A percentile compares a stretch with the other conserved stretches of the same genome.
Conservation (phyloP, 2,888 invertebrate species). For the Metopia argyrocephala region DNA sequence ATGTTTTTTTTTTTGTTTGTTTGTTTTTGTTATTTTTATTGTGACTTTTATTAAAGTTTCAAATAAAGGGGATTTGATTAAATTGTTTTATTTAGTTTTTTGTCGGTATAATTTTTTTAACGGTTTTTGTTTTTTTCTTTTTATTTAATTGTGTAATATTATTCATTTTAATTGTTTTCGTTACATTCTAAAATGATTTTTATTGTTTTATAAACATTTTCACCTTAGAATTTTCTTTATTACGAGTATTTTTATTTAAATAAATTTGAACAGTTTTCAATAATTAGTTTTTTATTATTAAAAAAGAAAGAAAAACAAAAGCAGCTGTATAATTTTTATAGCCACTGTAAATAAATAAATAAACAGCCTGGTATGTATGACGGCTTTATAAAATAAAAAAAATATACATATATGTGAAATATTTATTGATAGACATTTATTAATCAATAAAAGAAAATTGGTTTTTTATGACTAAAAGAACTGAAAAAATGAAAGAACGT, state of each 20-base stretch:
- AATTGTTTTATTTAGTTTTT: slow-evolving; percentile 41
- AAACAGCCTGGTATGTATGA: too few relatives aligned
- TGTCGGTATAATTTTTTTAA: slow-evolving; percentile 24
- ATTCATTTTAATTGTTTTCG: slow-evolving; percentile 7
- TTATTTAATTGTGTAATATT: slow-evolving; percentile 53
- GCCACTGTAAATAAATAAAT: too few relatives aligned
- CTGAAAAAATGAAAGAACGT: too few relatives aligned
- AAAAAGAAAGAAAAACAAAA: too few relatives aligned
- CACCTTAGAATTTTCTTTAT: slow-evolving; percentile 25
- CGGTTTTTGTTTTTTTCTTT: slow-evolving; percentile 39
- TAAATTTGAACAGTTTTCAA: slow-evolving; percentile 44
- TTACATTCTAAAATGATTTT: slow-evolving; percentile 26
- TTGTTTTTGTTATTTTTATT: slow-evolving; percentile 28
- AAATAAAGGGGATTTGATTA: slow-evolving; percentile 62
- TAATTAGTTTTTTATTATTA: slow-evolving; percentile 21
- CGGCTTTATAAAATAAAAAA: too few relatives aligned
- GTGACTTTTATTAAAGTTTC: slow-evolving; percentile 47
- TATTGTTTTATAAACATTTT: slow-evolving; percentile 51
- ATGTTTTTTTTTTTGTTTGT: slow-evolving; percentile 29
- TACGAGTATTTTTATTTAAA: slow-evolving; percentile 9
- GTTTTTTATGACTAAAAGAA: too few relatives aligned
- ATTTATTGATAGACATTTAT: too few relatives aligned
- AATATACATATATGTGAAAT: too few relatives aligned
- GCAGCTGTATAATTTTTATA: too few relatives aligned
- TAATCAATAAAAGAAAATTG: too few relatives aligned